Evolutionary conservation across 37 sponge, comb jelly and placozoan genomes (phyloP).

Genomic region (Chondrilla cf. caribensis): DNA sequence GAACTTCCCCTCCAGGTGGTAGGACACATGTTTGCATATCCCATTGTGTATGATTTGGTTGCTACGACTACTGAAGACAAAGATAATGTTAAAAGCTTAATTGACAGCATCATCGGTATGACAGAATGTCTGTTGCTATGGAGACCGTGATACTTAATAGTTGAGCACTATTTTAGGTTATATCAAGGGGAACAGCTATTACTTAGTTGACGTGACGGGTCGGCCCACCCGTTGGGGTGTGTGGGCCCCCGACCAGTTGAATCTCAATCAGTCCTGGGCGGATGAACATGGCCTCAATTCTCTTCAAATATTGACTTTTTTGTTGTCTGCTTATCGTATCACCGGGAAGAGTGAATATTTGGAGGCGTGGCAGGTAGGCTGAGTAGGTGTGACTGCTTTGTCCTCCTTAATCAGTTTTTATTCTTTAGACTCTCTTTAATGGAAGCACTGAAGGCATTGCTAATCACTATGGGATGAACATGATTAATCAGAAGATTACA

Average conservation of each 20-base stretch:
- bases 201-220: conserved; percentile 64
- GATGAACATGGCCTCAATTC: conserved; percentile 84
- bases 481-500: conserved; percentile 81
- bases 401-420: neutral
- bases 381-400: neutral
- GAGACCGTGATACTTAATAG: neutral
- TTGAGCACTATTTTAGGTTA: conserved; percentile 30
- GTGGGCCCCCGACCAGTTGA: conserved; percentile 72
- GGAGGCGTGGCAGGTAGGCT: conserved; percentile 52
- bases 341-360: conserved; percentile 45
- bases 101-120: conserved; percentile 63
- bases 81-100: conserved; percentile 18
- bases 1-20: conserved; percentile 41
- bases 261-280: conserved; percentile 73
- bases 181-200: conserved; percentile 51
- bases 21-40: conserved; percentile 80
- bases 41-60: conserved; percentile 72
- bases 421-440: conserved; percentile 39
- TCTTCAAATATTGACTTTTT: conserved; percentile 66
- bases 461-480: conserved; percentile 71
- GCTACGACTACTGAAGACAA: conserved; percentile 43
- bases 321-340: conserved; percentile 73
- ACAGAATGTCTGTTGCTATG: neutral
- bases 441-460: conserved; percentile 33
- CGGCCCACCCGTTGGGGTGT: conserved; percentile 73